phyloP scores from a whole-genome alignment of 2,113 vertebrate genomes.

The Actinemys pallida region DNA sequence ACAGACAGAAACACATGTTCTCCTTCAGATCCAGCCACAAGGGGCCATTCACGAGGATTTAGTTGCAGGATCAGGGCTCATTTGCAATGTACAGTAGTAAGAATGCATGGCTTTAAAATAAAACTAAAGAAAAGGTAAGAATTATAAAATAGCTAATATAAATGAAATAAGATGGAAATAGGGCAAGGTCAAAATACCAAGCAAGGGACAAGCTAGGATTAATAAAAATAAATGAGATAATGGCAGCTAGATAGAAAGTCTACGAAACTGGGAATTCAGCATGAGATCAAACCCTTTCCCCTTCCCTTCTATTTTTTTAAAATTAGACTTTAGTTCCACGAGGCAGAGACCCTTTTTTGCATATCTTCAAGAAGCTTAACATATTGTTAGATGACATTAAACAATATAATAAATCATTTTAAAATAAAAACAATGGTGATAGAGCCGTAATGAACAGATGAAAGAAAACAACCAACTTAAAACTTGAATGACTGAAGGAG shows the following conservation, averaged over 20 bases:
- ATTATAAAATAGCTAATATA: neutral
- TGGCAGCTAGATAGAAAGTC: neutral
- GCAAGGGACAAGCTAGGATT: neutral
- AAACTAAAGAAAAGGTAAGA: neutral
- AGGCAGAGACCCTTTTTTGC: accelerated
- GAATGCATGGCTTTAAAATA: neutral
- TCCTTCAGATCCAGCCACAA: neutral
- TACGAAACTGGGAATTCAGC: neutral
- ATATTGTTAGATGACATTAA: neutral
- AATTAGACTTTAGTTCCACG: neutral
- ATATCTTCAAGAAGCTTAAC: neutral
- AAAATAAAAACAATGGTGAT: neutral
- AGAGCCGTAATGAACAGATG: neutral
- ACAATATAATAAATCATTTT: neutral
- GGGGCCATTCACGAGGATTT: too few species aligned
- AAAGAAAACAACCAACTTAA: neutral
- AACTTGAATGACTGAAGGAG: neutral
- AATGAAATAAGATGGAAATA: neutral
- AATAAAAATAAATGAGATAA: neutral
- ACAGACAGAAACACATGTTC: neutral
- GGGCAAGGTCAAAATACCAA: neutral
- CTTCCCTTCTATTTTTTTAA: neutral
- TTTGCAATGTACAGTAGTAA: neutral
- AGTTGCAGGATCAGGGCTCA: too few species aligned
- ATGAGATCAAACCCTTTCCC: neutral